Base-by-base conservation (phyloP, 2,888 invertebrate genomes). In the Metopia argyrocephala region DNA sequence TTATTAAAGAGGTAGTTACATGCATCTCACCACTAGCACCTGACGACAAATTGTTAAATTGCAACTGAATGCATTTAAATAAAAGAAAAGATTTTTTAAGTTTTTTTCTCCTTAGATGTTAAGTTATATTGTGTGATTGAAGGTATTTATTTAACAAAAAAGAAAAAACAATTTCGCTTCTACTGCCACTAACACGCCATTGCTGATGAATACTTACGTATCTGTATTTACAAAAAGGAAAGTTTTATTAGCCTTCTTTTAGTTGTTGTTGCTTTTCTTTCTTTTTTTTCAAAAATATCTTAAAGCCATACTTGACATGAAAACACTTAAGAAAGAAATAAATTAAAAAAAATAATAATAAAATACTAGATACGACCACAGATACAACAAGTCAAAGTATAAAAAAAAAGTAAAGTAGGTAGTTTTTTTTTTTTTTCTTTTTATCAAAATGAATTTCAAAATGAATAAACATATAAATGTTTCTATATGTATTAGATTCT, bases 251-350 rank as follows among this genome's bases (percentile, higher is more conserved):
- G 9, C 15, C 12, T 38, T 38, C 20, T 15, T 59, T 1, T 59
- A 20, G 9, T 21, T 9, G 0, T 45, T 61, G 48, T 12, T 50
- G 5, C 25, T 18, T 20, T 15, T 12, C 12, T 61, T 45, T 20
- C 6, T 73, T 57, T 59, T 48, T 31, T 61, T 46, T 50, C 18
- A 52, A 61, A 27, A 71, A 71, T 62, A 71, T 50, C 71, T 70
- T 68, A 62, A 76, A 76, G 65, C 61, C 54, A 50, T 68, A 62
- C 70, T 76, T 76, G 79, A 79, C 75, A 75, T 79, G 56, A 62
- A 74, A 76, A 62, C 62, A 74, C 66, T 71, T 71, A 71, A 62
- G 38, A 56, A 64, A 59, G 21, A 54, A 45, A 20, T 23, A 45
- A n/a, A 28, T n/a, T 20, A 56, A 65, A 46, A 65, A 21, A 31